Evolutionary conservation across 2,888 invertebrate genomes (phyloP), one percentile per base, ranked within the genome.

Genomic region (Nebria salina): DNA sequence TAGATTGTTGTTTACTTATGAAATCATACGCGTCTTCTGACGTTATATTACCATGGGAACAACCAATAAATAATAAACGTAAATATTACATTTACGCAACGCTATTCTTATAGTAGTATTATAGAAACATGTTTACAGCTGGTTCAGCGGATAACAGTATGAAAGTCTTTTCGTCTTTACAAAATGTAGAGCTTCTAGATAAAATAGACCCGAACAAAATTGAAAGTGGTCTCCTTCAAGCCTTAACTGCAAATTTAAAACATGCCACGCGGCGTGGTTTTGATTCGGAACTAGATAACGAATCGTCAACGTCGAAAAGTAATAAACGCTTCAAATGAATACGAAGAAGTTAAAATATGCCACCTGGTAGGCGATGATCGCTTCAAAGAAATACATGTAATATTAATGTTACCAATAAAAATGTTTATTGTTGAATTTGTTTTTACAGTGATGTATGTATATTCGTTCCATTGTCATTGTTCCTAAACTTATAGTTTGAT

Each of bases 401-500:
- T 72, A 81, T 25, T 70, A 75, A 66, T 42, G 15, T 82, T 84
- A 84, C 83, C 84, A 85, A 84, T 86, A 85, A 85, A 81, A 85
- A 84, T 84, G 84, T 86, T 86, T 86, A 87, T 86, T 70, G 25
- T 70, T 70, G 26, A 86, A 85, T 83, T 83, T 84, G 13, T 73
- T 66, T 81, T 81, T 65, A 75, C 75, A 81, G 87, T 87, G 87
- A 87, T 87, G 87, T 86, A 84, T 86, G 34, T 84, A 85, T 77
- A 54, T 81, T 72, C 81, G 76, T 81, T 76, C 20, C 72, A 76
- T 81, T 65, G 41, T 73, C 54, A 75, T 74, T 74, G 42, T 78
- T 65, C 74, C 72, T 76, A 54, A 64, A 81, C 73, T 81, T 76
- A 54, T 54, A 81, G 25, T 76, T 81, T 81, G 81, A 76, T 85